A percentile compares a stretch with the other conserved stretches of the same genome.
phyloP scores from a whole-genome alignment of 2,888 invertebrate species.

The Hypomecis punctinalis region DNA sequence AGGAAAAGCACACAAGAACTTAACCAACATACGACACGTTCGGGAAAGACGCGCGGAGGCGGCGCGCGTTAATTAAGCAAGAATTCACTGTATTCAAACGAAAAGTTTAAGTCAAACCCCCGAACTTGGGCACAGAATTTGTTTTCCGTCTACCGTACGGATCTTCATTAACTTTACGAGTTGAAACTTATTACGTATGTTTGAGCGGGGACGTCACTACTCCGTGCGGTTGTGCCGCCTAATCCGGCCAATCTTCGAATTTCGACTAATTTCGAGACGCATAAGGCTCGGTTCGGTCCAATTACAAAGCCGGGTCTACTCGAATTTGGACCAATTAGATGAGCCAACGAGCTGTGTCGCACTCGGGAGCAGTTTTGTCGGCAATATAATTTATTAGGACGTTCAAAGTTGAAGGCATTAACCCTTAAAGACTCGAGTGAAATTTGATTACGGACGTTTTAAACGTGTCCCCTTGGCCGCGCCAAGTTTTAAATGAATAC shows the following conservation, averaged over 20 bases:
- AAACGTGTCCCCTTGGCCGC: conserved; percentile 75
- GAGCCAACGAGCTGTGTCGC: conserved; percentile 84
- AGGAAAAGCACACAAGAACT: conserved; percentile 57
- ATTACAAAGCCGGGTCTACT: conserved; percentile 79
- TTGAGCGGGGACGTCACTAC: conserved; percentile 67
- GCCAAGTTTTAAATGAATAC: conserved; percentile 77
- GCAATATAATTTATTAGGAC: conserved; percentile 85
- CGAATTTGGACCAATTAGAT: conserved; percentile 84
- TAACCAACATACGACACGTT: conserved; percentile 46
- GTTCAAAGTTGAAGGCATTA: conserved; percentile 81
- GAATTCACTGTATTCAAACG: conserved; percentile 76
- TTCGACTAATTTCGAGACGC: conserved; percentile 76
- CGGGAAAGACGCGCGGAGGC: conserved; percentile 48
- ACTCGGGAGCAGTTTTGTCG: conserved; percentile 83
- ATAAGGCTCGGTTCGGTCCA: conserved; percentile 74
- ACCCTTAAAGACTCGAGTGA: conserved; percentile 83
- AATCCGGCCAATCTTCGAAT: conserved; percentile 74
- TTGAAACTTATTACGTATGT: conserved; percentile 76
- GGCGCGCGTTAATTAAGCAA: conserved; percentile 76
- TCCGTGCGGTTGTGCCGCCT: conserved; percentile 70
- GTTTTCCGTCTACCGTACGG: conserved; percentile 68
- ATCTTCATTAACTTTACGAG: conserved; percentile 76
- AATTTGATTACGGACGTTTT: conserved; percentile 83
- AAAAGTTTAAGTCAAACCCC: conserved; percentile 71
- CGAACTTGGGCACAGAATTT: conserved; percentile 73